Base-by-base conservation (phyloP, 1,140 invertebrate genomes). In the Zaprionus nigranus region DNA sequence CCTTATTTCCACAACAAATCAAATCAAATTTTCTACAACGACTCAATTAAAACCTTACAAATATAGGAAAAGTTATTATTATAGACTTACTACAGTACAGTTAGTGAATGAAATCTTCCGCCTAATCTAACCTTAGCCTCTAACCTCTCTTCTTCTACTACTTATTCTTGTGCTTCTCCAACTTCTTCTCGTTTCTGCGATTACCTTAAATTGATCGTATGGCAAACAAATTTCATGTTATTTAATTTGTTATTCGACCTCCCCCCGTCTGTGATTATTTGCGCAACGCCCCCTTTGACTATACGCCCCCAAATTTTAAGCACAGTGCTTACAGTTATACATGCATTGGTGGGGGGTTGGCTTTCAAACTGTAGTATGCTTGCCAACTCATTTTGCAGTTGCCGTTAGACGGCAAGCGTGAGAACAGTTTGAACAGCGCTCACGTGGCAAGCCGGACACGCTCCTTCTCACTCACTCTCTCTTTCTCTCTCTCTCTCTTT, bases 401-500 rank as follows among this genome's bases (percentile, higher is more conserved):
- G 78, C 30, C 64, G 57, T 34, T 69, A 65, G 53, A 54, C 49
- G 38, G 13, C 58, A 12, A 20, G 46, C 46, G 40, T 46, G 40
- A 22, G 46, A 54, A 79, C 70, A 85, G 81, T 57, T 71, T 63
- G 60, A 63, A 60, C 11, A 63, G 38, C 60, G 38, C 68, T 59
- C 81, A 83, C 81, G 81, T 83, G 81, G 81, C 79, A 59, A 22
- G 53, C 72, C 67, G 43, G 9, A 17, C 9, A 20, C 9, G 1
- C 17, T 12, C 46, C 20, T 20, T 22, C 20, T 28, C 60, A 11
- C 40, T 24, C 7, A 24, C 60, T 6, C 26, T 26, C 38, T 24
- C 15, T 28, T 9, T 22, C 28, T 34, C 1, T 22, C 15, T n/a
- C 28, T 34, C 12, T 46, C n/a, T n/a, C 28, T 34, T 2, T 22